A percentile compares a stretch with the other conserved stretches of the same genome.
phyloP scores from a whole-genome alignment of 2,113 vertebrate species.

The Cryptotis parvus region DNA sequence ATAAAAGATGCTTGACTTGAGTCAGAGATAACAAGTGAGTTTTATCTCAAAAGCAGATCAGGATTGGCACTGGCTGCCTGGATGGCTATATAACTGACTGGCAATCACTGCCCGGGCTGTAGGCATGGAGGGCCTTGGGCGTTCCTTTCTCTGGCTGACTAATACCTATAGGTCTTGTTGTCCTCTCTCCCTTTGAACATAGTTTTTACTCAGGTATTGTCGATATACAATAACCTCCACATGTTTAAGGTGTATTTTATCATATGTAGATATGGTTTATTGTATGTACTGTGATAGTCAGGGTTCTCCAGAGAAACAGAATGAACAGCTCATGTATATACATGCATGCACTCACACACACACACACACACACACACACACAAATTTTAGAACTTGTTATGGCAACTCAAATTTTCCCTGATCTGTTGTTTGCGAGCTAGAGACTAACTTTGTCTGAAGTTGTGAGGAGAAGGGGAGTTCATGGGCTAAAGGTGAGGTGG shows the following conservation, averaged over 20 bases:
- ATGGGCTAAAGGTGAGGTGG: background rate
- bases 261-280: background rate
- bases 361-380: background rate
- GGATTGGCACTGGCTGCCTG: background rate
- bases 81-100: background rate
- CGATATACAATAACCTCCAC: background rate
- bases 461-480: background rate
- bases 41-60: background rate
- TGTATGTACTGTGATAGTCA: background rate
- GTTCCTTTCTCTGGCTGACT: background rate
- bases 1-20: background rate
- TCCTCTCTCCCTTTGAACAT: background rate
- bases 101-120: background rate
- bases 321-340: background rate
- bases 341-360: background rate
- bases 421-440: background rate
- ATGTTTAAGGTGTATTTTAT: background rate
- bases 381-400: background rate
- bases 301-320: conserved; percentile 2
- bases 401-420: background rate
- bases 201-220: background rate
- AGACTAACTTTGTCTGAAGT: background rate
- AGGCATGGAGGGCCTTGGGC: background rate
- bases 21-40: background rate
- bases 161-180: background rate